Evolutionary conservation across 2,797 vertebrate genomes (phyloP), one percentile per base, ranked within the genome.

Genomic region (Astyanax mexicanus): DNA sequence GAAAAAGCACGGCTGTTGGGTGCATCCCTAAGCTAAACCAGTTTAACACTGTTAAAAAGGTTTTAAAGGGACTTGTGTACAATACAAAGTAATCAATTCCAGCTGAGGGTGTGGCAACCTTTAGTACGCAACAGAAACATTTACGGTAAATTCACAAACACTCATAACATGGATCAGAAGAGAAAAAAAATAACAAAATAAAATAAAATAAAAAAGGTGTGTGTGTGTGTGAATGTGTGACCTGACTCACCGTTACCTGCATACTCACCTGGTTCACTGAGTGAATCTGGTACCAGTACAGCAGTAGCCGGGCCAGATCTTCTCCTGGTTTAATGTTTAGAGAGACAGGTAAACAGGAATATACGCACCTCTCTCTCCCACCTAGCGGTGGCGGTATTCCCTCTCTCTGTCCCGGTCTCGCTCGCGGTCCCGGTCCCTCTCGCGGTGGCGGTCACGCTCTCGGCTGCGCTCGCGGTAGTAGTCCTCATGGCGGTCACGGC

Each of bases 401-500:
- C 97, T 90, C 86, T 99, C 98, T 81, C 98, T 90, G 88, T 99
- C 98, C 0, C 97, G 90, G 17, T 99, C 97, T 3, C 97, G 92
- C 79, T 99, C 98, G 0, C 98, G 91, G 84, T 99, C 98, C 0
- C 98, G 87, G 49, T 99, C 98, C 0, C 98, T 92, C 84, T 99
- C 98, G 0, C 97, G 95, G 29, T 99, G 97, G 70, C 98, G 93
- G 87, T 99, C 98, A 0, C 97, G 89, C 74, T 99, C 98, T 1
- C 97, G 94, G 87, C 98, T 99, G 80, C 98, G 95, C 85, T 99
- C 98, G 73, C 98, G 91, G 81, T 99, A 99, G 82, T 99, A 99
- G 89, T 99, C 98, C 80, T 99, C 98, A 0, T 98, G 98, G 0
- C 97, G 93, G 83, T 99, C 98, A n/a, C 98, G 95, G 80, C 98